A percentile compares a stretch with the other conserved stretches of the same genome.
Conservation (phyloP, 2,113 vertebrate genomes). For the Pseudolaguvia tuberculata region DNA sequence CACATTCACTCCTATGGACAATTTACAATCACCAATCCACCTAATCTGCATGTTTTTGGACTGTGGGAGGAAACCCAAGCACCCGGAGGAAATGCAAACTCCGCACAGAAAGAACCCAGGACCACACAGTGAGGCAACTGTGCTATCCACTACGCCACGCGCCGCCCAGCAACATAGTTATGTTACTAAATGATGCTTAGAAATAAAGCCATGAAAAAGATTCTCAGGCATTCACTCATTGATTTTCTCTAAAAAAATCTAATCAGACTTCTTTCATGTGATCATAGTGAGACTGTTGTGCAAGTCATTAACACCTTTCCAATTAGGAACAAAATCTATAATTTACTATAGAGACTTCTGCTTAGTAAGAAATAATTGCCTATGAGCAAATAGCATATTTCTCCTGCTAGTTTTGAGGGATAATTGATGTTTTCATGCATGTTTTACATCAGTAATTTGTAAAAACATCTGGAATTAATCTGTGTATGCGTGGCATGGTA, state of each 20-base stretch:
- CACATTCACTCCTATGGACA: neutral
- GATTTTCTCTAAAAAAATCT: neutral
- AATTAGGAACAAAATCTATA: neutral
- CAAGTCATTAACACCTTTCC: constrained; percentile 12
- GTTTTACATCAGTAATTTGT: neutral
- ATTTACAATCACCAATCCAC: too few relatives aligned
- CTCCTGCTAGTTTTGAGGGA: neutral
- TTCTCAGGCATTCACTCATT: neutral
- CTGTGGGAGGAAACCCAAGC: too few relatives aligned
- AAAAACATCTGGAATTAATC: neutral
- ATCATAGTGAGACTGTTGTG: neutral
- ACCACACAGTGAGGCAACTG: too few relatives aligned
- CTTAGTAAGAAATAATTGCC: neutral
- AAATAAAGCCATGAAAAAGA: neutral
- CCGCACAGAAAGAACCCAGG: neutral
- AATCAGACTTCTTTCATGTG: constrained; percentile 3
- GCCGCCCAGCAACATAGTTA: neutral
- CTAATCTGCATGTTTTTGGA: too few relatives aligned
- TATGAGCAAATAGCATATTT: neutral
- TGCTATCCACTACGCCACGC: too few relatives aligned
- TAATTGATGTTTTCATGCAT: neutral
- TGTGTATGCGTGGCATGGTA: neutral
- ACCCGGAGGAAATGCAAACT: too few relatives aligned
- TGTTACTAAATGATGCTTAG: neutral
- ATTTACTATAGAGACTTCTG: neutral